Base-by-base conservation (phyloP, 2,888 invertebrate species). In the Eupithecia dodoneata region DNA sequence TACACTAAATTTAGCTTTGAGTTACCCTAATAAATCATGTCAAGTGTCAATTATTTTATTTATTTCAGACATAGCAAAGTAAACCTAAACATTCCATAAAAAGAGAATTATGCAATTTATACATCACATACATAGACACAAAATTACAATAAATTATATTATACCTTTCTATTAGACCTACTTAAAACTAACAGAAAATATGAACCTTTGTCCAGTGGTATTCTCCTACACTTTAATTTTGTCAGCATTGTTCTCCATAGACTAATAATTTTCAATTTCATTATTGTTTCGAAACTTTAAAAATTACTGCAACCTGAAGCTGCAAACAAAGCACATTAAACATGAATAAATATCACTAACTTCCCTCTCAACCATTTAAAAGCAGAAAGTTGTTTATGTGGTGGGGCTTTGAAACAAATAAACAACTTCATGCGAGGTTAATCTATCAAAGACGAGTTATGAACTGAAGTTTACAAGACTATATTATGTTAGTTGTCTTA, bases 391-490 rank as follows among this genome's bases (percentile, higher is more conserved):
- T 41, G 13, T 42, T 3, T 65, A 65, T 65, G 65, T 66, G 6
- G 15, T 7, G 66, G 15, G 1, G 18, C 10, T 30, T 30, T 63
- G 63, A 12, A 63, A 63, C 63, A 63, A 63, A 63, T 59, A 59
- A 59, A 9, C 59, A 59, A 59, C 59, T 41, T 30, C 15, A 18
- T 66, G 66, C 42, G 65, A 15, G 42, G 4, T 66, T 66, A 42
- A 66, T 30, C 30, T 42, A 42, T 15, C 42, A 3, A 66, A 15
- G 66, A 6, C 30, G 30, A 65, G 30, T 72, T 72, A 72, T 72
- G 65, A 72, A 66, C 65, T 63, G 44, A 71, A 75, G 71, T 71
- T 71, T n/a, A 30, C 47, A 42, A 66, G 66, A 66, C 42, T 42
- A 42, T 30, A 30, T 30, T 30, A 30, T 30, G 30, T 30, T 30